Evolutionary conservation across 2,888 invertebrate species (phyloP), one percentile per base, ranked within the genome.

Genomic region (Romanomermis culicivorax): DNA sequence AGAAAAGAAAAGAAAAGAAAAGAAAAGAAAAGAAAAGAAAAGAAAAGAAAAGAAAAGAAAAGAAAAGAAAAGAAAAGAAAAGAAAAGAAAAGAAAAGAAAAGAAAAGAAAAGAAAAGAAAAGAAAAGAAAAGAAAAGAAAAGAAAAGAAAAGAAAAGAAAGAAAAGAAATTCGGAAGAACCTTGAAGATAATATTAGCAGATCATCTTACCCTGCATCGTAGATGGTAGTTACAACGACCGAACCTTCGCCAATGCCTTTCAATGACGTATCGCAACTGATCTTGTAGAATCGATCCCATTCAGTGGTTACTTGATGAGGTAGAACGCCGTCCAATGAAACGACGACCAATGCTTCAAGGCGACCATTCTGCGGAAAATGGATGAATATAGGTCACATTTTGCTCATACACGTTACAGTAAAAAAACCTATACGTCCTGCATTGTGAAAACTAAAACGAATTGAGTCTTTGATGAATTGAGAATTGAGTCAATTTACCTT

Each of bases 301-400:
- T 68, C 68, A 42, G 68, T 68, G 54, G 68, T 68, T 1, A 64
- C 64, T 58, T 68, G 68, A 56, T 68, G 68, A 7, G 68, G 68
- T 20, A 68, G 61, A 4, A 68, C 67, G 42, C 68, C 68, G 52
- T 68, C 68, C 42, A 68, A 57, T 3, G 68, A 68, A 3, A 68
- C 67, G 20, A 68, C 68, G n/a, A 68, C 66, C 29, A 68, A 58
- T 7, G 68, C 68, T 54, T 68, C 68, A 61, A 68, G 60, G 57
- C 65, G 66, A 56, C 68, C 68, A 50, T 68, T 65, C 61, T 63
- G 51, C 47, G 56, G 53, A 2, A 45, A 17, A n/a, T n/a, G n/a
- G n/a, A n/a, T n/a, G n/a, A n/a, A 23, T 23, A 45, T 11, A 23
- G 23, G 23, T n/a, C 23, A n/a, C 17, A 23, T 45, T 45, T 45